phyloP scores from a whole-genome alignment of 2,888 invertebrate species.

The Carabus problematicus region DNA sequence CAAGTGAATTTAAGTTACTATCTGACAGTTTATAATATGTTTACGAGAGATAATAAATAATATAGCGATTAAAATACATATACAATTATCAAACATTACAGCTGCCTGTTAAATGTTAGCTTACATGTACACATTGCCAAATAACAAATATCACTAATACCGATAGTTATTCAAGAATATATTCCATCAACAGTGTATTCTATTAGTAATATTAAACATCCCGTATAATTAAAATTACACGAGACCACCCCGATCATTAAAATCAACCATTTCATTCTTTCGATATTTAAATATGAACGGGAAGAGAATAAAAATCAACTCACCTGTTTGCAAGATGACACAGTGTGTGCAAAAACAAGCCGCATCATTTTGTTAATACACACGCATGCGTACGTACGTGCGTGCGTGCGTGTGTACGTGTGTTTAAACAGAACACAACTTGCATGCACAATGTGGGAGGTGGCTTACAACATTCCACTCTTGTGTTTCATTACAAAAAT shows the following conservation, averaged over 20 bases:
- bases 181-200: too few species aligned
- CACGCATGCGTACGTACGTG: background rate
- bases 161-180: too few species aligned
- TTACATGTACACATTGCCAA: too few species aligned
- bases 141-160: too few species aligned
- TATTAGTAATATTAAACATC: too few species aligned
- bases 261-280: background rate
- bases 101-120: too few species aligned
- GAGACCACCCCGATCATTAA: conserved; percentile 9
- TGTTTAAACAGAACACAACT: background rate
- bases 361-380: background rate
- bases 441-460: conserved; percentile 16
- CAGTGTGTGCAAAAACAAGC: background rate
- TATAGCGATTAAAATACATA: too few species aligned
- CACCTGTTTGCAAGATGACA: background rate
- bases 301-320: background rate
- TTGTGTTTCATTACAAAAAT: conserved; percentile 8
- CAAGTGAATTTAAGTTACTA: too few species aligned
- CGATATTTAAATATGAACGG: conserved; percentile 2
- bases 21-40: too few species aligned
- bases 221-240: background rate
- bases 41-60: too few species aligned
- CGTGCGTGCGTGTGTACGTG: background rate
- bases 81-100: too few species aligned
- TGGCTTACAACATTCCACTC: conserved; percentile 1